Conservation (phyloP, 2,113 vertebrate genomes). For the Hippopotamus amphibius region DNA sequence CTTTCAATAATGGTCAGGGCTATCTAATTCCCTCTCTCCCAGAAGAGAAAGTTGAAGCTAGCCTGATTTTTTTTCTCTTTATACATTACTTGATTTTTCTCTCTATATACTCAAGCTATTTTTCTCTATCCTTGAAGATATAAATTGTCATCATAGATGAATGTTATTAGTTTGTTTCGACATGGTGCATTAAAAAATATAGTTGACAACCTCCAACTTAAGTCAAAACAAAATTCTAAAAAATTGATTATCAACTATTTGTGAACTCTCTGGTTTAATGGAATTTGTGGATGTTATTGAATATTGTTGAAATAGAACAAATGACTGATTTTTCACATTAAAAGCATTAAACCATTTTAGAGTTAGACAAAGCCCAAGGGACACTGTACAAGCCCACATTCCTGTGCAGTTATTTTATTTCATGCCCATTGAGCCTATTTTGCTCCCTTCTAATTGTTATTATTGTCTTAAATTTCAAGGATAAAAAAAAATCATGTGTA, state of each 20-base stretch:
- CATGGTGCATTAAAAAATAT: not conserved
- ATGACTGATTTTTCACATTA: not conserved
- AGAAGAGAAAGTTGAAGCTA: not conserved
- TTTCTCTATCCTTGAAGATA: constrained; percentile 15
- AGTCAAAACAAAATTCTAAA: not conserved
- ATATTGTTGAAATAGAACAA: not conserved
- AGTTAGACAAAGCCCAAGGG: not conserved
- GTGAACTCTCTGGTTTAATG: not conserved
- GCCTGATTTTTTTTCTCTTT: not conserved
- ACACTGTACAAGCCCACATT: not conserved
- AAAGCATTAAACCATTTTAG: not conserved
- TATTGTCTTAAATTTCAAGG: constrained; percentile 34
- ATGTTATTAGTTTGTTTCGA: not conserved
- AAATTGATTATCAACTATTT: not conserved
- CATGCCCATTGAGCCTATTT: not conserved
- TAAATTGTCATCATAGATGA: not conserved
- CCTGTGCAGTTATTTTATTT: not conserved
- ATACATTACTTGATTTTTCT: not conserved
- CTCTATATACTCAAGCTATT: not conserved
- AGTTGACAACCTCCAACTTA: not conserved
- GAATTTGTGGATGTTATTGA: not conserved
- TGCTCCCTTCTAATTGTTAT: not conserved
- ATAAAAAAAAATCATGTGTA: not conserved
- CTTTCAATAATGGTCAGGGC: not conserved
- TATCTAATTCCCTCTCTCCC: not conserved